These are phyloP conservation scores for Eubucco bourcierii DNA, from an alignment of 2,113 vertebrate genomes.

Conservation along the genomic window DNA sequence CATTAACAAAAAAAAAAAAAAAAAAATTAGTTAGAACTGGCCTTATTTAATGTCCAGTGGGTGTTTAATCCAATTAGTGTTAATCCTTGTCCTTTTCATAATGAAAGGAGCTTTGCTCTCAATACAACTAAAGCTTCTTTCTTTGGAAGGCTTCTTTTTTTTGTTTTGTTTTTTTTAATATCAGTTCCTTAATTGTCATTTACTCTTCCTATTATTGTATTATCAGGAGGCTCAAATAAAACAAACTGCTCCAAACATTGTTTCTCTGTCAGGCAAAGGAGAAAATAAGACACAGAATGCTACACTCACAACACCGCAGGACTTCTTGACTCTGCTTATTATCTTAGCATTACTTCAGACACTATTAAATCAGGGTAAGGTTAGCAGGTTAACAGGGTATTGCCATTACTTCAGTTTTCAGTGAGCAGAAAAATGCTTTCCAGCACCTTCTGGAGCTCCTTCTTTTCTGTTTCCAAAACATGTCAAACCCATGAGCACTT, in stretches of 20 bases:
- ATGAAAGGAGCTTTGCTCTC: not conserved
- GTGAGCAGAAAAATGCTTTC: not conserved
- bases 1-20: not conserved
- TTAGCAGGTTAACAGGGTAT: not conserved
- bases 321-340: constrained; percentile 16
- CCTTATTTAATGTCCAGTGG: not conserved
- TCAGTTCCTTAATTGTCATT: constrained; percentile 23
- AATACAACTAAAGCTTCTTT: not conserved
- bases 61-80: constrained; percentile 8
- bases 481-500: not conserved
- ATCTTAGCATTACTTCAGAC: constrained; percentile 11
- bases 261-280: not conserved
- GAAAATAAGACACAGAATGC: not conserved
- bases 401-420: not conserved
- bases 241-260: not conserved
- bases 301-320: not conserved
- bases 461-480: not conserved
- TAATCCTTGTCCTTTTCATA: not conserved
- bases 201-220: not conserved
- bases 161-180: not conserved
- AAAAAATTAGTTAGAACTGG: not conserved
- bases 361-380: not conserved
- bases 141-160: not conserved
- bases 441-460: not conserved
- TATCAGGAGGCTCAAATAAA: constrained; percentile 1